A percentile compares a stretch with the other conserved stretches of the same genome.
These are phyloP conservation scores for Monochamus alternatus DNA, from an alignment of 2,888 invertebrate species.

Conservation along the genomic window DNA sequence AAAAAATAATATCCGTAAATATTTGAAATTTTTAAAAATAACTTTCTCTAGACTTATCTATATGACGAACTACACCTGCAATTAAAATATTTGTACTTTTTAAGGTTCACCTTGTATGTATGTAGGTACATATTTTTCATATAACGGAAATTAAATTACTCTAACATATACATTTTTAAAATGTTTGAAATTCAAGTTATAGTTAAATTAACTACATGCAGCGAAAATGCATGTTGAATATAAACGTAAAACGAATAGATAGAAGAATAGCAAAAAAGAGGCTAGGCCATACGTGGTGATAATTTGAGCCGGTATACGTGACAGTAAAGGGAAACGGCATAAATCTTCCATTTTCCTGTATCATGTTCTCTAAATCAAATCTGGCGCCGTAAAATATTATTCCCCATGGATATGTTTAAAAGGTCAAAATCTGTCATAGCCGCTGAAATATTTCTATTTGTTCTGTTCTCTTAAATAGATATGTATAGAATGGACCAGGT, in stretches of 20 bases:
- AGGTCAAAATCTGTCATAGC: constrained; percentile 26
- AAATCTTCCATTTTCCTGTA: constrained; percentile 44
- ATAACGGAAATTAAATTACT: too few relatives aligned
- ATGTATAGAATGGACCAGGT: too few relatives aligned
- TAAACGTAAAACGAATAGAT: constrained; percentile 20
- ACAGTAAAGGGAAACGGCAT: constrained; percentile 37
- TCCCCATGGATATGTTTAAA: constrained; percentile 49
- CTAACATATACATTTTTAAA: too few relatives aligned
- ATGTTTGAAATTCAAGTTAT: neutral
- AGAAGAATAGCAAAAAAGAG: constrained; percentile 19
- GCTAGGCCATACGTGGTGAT: constrained; percentile 31
- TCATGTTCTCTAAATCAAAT: constrained; percentile 40
- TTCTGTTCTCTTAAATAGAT: too few relatives aligned
- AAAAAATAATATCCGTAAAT: too few relatives aligned
- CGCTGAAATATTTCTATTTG: neutral
- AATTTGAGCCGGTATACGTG: constrained; percentile 37
- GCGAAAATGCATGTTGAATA: constrained; percentile 3
- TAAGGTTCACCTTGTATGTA: too few relatives aligned
- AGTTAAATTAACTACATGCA: constrained; percentile 17
- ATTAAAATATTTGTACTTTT: too few relatives aligned
- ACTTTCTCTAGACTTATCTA: too few relatives aligned
- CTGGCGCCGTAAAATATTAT: constrained; percentile 46
- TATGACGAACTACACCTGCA: too few relatives aligned
- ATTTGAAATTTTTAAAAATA: too few relatives aligned
- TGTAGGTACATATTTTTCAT: too few relatives aligned